Conservation (phyloP, 1,140 invertebrate genomes). For the Bombus soroeensis region DNA sequence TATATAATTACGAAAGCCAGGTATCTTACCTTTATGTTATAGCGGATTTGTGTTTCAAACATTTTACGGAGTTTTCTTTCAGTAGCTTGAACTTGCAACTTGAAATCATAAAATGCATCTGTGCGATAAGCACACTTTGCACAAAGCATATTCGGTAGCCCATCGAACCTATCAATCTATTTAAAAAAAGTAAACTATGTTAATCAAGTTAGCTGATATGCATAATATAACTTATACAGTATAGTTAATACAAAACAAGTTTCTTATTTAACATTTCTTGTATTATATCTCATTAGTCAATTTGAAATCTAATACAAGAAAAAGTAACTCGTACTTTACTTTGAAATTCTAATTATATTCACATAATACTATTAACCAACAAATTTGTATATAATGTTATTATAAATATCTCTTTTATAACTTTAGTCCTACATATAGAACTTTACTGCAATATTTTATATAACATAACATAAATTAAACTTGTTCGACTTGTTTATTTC, state of each 20-base stretch:
- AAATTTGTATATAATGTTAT: not conserved
- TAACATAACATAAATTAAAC: not conserved
- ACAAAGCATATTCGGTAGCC: conserved; percentile 77
- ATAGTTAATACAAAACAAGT: not conserved
- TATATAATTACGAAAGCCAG: not conserved
- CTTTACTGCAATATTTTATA: not conserved
- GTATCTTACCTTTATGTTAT: conserved; percentile 46
- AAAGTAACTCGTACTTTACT: too few species aligned
- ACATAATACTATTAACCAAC: not conserved
- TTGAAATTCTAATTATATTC: not conserved
- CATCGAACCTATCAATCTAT: conserved; percentile 76
- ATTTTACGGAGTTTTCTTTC: conserved; percentile 76
- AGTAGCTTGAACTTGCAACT: conserved; percentile 75
- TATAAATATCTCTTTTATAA: not conserved
- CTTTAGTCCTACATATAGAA: not conserved
- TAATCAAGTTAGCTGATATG: not conserved
- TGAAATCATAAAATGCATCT: conserved; percentile 77
- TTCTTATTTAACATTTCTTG: not conserved
- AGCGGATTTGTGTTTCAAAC: conserved; percentile 61
- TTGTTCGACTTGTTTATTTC: not conserved
- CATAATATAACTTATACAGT: not conserved
- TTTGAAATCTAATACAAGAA: too few species aligned
- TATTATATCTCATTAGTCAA: too few species aligned
- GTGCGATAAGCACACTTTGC: conserved; percentile 78
- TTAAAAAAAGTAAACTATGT: conserved; percentile 11